phyloP scores from a whole-genome alignment of 2,888 invertebrate species.

The Hydrotaea cyrtoneurina region DNA sequence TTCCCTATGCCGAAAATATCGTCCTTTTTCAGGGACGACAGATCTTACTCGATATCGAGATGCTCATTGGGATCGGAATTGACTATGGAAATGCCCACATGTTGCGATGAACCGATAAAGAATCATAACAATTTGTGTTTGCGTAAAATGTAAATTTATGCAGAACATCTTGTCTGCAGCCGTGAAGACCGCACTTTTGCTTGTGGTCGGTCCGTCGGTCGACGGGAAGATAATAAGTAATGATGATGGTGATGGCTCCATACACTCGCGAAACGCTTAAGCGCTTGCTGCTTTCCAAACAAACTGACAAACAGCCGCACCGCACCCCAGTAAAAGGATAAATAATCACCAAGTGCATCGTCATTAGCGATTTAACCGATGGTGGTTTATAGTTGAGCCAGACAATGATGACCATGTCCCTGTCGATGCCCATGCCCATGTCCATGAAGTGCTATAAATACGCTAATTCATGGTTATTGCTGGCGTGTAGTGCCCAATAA shows the following conservation, averaged over 20 bases:
- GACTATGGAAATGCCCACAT: constrained; percentile 20
- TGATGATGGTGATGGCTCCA: constrained; percentile 63
- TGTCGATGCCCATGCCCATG: constrained; percentile 56
- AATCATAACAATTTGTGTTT: constrained; percentile 17
- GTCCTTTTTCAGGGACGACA: too few species aligned
- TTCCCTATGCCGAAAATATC: too few species aligned
- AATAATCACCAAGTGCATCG: constrained; percentile 61
- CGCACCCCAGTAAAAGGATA: constrained; percentile 5
- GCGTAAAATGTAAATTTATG: constrained; percentile 69
- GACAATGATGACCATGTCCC: neutral
- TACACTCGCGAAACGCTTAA: constrained; percentile 29
- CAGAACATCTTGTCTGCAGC: constrained; percentile 70
- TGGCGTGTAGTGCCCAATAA: constrained; percentile 58
- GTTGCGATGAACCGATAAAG: neutral
- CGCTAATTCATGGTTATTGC: constrained; percentile 72
- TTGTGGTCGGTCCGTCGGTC: constrained; percentile 50
- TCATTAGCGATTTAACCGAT: constrained; percentile 47
- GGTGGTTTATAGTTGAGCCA: constrained; percentile 27
- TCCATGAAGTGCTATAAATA: constrained; percentile 73
- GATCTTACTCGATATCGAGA: too few species aligned
- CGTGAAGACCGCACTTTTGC: constrained; percentile 62
- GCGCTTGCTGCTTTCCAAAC: neutral
- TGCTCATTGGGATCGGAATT: too few species aligned
- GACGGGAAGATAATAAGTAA: constrained; percentile 54
- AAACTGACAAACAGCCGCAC: neutral